Conservation (phyloP, 2,113 vertebrate species). For the Malurus cyaneus region DNA sequence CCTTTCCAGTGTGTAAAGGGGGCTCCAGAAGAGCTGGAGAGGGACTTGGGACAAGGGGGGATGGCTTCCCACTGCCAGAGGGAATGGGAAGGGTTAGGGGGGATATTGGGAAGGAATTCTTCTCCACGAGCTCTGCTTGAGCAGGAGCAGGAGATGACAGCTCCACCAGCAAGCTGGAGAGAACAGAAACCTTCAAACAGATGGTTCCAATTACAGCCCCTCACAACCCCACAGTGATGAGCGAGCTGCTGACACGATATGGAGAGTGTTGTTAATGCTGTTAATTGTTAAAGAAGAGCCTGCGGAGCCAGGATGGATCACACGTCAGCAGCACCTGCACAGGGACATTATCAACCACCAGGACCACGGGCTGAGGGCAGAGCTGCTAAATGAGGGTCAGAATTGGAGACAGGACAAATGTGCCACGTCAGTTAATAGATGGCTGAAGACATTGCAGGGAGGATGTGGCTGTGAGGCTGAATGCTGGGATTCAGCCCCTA, state of each 20-base stretch:
- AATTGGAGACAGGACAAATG: background rate
- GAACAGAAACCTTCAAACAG: background rate
- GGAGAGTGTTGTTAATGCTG: background rate
- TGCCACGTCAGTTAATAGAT: background rate
- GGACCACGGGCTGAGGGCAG: background rate
- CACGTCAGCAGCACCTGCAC: background rate
- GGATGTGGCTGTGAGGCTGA: background rate
- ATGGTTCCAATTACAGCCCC: background rate
- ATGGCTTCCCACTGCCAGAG: background rate
- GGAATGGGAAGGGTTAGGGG: background rate
- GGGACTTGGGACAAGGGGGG: background rate
- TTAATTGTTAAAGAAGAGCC: background rate
- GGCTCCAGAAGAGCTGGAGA: background rate
- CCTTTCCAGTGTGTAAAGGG: background rate
- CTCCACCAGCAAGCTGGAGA: background rate
- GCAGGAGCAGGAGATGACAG: background rate
- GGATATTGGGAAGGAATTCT: background rate
- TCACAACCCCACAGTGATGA: background rate
- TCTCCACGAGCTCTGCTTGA: background rate
- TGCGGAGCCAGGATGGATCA: background rate
- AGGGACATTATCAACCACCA: background rate
- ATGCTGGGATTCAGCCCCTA: background rate
- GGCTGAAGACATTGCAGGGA: background rate
- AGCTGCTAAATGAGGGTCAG: background rate
- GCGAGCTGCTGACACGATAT: background rate